These are phyloP conservation scores for Diarsia dahlii DNA, from an alignment of 2,888 invertebrate genomes.

Conservation along the genomic window DNA sequence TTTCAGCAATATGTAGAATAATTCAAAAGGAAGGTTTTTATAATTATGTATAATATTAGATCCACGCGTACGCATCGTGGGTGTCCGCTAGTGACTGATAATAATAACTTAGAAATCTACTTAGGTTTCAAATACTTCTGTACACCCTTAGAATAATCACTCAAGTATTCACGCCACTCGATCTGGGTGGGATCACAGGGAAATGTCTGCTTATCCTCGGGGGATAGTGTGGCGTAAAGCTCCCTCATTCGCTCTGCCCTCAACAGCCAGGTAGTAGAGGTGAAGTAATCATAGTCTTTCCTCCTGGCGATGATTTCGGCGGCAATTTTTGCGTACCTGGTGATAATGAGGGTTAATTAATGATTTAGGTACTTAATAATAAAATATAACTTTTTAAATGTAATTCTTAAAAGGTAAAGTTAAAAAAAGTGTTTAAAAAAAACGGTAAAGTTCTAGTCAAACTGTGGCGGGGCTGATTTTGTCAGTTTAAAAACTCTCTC, in stretches of 20 bases:
- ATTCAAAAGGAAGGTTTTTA: no score
- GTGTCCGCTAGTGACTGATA: accelerated
- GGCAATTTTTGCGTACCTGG: conserved; percentile 93
- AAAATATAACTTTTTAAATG: no score
- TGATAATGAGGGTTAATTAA: neutral
- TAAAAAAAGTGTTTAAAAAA: no score
- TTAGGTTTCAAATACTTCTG: conserved; percentile 15
- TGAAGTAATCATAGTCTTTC: conserved; percentile 94
- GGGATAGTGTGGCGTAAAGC: conserved; percentile 90
- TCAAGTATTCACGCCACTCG: conserved; percentile 95
- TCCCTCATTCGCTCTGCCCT: conserved; percentile 93
- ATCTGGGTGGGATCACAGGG: conserved; percentile 95
- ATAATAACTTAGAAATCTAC: no score
- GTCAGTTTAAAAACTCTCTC: no score
- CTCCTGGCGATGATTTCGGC: conserved; percentile 92
- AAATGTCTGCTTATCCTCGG: conserved; percentile 93
- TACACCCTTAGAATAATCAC: conserved; percentile 95
- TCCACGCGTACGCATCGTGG: no score
- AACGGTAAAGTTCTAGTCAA: no score
- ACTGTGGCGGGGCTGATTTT: no score
- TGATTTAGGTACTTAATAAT: neutral
- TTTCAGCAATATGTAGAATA: no score
- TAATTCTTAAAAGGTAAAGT: no score
- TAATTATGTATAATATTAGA: no score
- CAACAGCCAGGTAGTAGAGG: conserved; percentile 95